A percentile compares a stretch with the other conserved stretches of the same genome.
phyloP scores from a whole-genome alignment of 2,113 vertebrate species.

The Oostethus manadensis region DNA sequence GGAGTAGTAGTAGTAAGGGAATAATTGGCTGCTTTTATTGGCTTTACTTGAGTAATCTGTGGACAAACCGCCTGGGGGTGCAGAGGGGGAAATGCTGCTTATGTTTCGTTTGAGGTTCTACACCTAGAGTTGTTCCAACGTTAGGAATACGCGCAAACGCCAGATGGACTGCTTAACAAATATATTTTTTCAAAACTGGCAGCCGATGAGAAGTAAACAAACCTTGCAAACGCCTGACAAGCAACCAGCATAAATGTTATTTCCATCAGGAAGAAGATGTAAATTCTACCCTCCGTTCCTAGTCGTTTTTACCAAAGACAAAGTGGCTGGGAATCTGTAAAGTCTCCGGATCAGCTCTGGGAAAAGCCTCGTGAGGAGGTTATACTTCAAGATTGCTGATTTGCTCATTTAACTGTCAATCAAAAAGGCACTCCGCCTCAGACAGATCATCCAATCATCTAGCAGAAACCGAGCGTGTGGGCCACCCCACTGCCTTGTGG shows the following conservation, averaged over 20 bases:
- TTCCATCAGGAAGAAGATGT: conserved; percentile 3
- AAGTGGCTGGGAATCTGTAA: too few species aligned
- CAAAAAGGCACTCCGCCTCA: too few species aligned
- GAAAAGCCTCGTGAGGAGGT: too few species aligned
- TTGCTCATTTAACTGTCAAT: too few species aligned
- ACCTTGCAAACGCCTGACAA: neutral
- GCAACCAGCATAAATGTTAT: neutral
- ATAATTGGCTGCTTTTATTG: conserved; percentile 31
- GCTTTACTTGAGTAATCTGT: conserved; percentile 45
- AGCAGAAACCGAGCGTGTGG: too few species aligned
- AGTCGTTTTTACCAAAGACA: too few species aligned
- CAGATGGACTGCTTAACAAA: conserved; percentile 6
- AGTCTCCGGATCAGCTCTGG: too few species aligned
- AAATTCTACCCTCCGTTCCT: too few species aligned
- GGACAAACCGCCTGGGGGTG: conserved; percentile 37
- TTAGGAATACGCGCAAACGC: neutral
- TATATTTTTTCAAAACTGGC: too few species aligned
- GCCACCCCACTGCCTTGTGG: too few species aligned
- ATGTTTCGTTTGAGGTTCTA: conserved; percentile 1
- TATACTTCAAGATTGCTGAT: too few species aligned
- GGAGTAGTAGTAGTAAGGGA: conserved; percentile 22
- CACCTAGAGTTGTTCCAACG: conserved; percentile 8
- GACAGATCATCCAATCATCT: too few species aligned
- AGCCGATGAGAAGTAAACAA: neutral
- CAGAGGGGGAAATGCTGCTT: neutral